phyloP scores from a whole-genome alignment of 2,888 invertebrate species.

The Melolontha melolontha region DNA sequence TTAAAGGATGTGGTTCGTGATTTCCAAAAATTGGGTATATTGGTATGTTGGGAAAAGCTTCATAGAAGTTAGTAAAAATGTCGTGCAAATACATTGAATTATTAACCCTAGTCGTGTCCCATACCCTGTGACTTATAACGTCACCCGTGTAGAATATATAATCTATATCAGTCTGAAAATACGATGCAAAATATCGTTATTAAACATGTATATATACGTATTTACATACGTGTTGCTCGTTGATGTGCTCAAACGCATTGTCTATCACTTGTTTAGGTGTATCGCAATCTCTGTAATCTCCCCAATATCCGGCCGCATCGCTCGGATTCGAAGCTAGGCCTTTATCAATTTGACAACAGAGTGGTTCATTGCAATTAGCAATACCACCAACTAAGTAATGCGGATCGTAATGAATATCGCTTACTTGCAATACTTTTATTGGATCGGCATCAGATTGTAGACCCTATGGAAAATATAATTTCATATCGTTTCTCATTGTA shows the following conservation, averaged over 20 bases:
- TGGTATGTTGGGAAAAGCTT: constrained; percentile 52
- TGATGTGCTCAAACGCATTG: constrained; percentile 64
- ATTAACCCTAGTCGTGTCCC: constrained; percentile 79
- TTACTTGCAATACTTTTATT: constrained; percentile 73
- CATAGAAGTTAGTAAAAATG: constrained; percentile 49
- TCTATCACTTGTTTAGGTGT: constrained; percentile 76
- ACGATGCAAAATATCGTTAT: constrained; percentile 1
- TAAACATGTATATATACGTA: not conserved
- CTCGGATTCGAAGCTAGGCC: constrained; percentile 60
- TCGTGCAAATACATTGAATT: constrained; percentile 72
- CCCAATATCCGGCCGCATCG: constrained; percentile 81
- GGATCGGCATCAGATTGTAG: constrained; percentile 44
- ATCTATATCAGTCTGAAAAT: constrained; percentile 59
- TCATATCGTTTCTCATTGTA: not conserved
- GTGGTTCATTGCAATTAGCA: constrained; percentile 79
- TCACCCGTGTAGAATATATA: constrained; percentile 89
- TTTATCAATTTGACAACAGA: constrained; percentile 80
- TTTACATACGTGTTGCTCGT: constrained; percentile 43
- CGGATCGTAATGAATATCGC: constrained; percentile 86
- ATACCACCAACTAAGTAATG: constrained; percentile 76
- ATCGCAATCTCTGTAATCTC: constrained; percentile 84
- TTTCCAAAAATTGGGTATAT: constrained; percentile 76
- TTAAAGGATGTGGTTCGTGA: constrained; percentile 80
- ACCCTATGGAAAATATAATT: constrained; percentile 2
- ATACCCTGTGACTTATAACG: constrained; percentile 87